Percentiles rank a stretch among this genome's conserved stretches.
phyloP scores from a whole-genome alignment of 64 coral and sea anemone genomes.

The Montipora capricornis region DNA sequence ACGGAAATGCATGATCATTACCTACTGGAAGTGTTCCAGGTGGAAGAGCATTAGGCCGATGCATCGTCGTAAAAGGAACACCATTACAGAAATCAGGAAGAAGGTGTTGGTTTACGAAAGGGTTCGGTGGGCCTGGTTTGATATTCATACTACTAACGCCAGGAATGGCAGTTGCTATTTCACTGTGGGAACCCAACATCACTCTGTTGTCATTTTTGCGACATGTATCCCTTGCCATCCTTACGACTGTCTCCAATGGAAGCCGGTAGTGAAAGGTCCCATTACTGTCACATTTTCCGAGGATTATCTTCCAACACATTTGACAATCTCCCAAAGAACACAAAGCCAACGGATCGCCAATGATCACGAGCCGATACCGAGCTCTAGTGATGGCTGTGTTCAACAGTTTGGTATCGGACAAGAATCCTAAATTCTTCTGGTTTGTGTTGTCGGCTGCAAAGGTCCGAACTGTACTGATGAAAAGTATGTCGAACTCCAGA shows the following conservation, averaged over 20 bases:
- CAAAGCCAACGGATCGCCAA: conserved; percentile 93
- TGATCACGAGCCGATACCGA: conserved; percentile 78
- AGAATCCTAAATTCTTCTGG: conserved; percentile 81
- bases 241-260: conserved; percentile 74
- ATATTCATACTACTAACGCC: neutral
- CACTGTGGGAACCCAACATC: neutral
- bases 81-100: neutral
- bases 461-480: conserved; percentile 94
- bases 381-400: conserved; percentile 95
- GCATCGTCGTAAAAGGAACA: neutral
- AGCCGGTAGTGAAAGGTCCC: conserved; percentile 94
- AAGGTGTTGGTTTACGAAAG: neutral
- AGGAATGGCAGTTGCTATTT: neutral
- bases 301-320: conserved; percentile 91
- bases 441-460: conserved; percentile 45
- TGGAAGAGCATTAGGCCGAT: neutral
- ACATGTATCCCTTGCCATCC: conserved; percentile 53
- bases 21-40: neutral
- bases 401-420: conserved; percentile 89
- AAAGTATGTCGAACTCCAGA: conserved; percentile 93
- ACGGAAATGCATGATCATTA: neutral
- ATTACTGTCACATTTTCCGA: conserved; percentile 87
- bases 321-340: conserved; percentile 84
- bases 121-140: neutral
- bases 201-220: neutral